Conservation (phyloP, 2,797 vertebrate species). For the Gila robusta region DNA sequence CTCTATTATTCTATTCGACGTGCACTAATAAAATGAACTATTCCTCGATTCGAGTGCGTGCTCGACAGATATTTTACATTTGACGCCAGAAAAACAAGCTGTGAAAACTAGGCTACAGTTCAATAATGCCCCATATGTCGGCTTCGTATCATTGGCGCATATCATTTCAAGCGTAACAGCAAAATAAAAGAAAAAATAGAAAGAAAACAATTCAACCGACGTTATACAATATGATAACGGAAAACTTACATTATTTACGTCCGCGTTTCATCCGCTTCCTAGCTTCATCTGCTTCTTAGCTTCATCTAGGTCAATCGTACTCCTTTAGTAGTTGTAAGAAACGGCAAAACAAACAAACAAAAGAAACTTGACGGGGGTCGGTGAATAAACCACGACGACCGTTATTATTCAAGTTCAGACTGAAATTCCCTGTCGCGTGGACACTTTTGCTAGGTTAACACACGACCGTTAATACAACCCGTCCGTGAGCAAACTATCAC, state of each 20-base stretch:
- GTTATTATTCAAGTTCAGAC: slow-evolving; percentile 45
- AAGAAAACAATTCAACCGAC: not conserved
- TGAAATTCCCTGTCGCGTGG: slow-evolving; percentile 50
- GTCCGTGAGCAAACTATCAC: slow-evolving; percentile 18
- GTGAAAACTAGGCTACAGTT: slow-evolving; percentile 31
- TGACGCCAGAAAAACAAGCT: slow-evolving; percentile 22
- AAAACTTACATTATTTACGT: slow-evolving; percentile 30
- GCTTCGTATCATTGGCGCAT: not conserved
- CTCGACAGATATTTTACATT: slow-evolving; percentile 28
- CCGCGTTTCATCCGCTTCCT: slow-evolving; percentile 8
- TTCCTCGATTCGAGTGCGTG: not conserved
- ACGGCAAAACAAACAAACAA: slow-evolving; percentile 21
- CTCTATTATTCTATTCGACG: not conserved
- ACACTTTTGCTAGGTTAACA: slow-evolving; percentile 48
- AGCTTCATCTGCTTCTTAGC: slow-evolving; percentile 24
- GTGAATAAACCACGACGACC: slow-evolving; percentile 7
- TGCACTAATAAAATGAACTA: slow-evolving; percentile 6
- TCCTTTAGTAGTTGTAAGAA: slow-evolving; percentile 34
- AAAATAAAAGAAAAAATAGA: not conserved
- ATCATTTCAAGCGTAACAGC: slow-evolving; percentile 5
- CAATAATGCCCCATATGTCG: slow-evolving; percentile 27
- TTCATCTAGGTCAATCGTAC: slow-evolving; percentile 16
- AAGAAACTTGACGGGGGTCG: slow-evolving; percentile 35
- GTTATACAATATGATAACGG: not conserved
- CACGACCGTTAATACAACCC: slow-evolving; percentile 35